Evolutionary conservation across 2,113 vertebrate genomes (phyloP).

Genomic region (Tauraco erythrolophus): DNA sequence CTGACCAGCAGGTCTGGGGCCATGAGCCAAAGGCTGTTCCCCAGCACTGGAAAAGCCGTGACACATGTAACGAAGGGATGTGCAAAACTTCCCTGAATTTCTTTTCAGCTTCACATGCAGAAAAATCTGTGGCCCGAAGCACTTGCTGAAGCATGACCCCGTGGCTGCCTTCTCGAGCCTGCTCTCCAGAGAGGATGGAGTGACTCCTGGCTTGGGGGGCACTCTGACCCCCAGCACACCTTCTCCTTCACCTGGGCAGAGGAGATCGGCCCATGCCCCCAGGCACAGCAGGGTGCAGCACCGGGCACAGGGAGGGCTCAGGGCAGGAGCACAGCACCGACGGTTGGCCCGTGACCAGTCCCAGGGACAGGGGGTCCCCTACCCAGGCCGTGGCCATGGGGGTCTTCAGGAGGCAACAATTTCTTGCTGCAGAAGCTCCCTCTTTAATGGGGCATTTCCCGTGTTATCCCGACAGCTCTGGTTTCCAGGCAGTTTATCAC

Average conservation of each 20-base stretch:
- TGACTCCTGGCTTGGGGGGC: accelerated
- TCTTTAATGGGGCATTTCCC: slow-evolving; percentile 43
- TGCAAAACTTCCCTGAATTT: neutral
- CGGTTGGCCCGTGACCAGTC: neutral
- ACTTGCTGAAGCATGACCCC: neutral
- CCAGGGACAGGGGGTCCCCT: neutral
- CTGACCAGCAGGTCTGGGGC: neutral
- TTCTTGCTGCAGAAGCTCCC: neutral
- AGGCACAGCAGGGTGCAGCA: neutral
- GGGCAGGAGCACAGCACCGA: neutral
- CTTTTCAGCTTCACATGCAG: neutral
- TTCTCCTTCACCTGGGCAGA: accelerated
- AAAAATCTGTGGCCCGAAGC: neutral
- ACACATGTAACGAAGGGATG: neutral
- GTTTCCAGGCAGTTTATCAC: slow-evolving; percentile 65
- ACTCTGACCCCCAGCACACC: neutral
- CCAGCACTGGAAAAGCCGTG: neutral
- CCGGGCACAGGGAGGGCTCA: neutral
- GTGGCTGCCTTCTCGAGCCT: neutral
- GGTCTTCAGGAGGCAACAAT: accelerated
- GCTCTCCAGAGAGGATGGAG: neutral
- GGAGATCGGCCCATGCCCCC: neutral
- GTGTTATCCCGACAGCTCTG: neutral
- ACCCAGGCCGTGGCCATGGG: accelerated
- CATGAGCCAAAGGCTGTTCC: neutral